Percentiles rank a stretch among this genome's conserved stretches.
Conservation (phyloP, 2,888 invertebrate species). For the Drosophila flavopinicola region DNA sequence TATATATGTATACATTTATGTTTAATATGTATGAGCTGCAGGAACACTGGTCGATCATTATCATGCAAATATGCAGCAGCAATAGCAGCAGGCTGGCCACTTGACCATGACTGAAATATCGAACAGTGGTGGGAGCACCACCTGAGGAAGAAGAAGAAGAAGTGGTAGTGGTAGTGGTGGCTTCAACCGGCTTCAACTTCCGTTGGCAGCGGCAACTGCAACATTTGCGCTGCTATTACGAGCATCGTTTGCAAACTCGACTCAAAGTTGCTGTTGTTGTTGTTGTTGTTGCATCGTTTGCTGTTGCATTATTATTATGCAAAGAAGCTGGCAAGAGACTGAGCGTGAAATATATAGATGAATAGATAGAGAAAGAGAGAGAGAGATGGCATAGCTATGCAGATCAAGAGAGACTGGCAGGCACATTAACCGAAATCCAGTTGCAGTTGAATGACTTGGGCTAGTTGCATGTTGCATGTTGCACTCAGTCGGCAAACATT, state of each 20-base stretch:
- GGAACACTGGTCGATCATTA: constrained; percentile 20
- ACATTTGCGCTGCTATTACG: constrained; percentile 55
- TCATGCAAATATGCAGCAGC: constrained; percentile 23
- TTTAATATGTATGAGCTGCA: background rate
- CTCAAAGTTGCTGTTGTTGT: constrained; percentile 1
- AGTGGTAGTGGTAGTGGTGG: background rate
- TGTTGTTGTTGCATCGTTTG: constrained; percentile 27
- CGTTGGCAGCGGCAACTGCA: constrained; percentile 47
- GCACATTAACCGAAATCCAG: constrained; percentile 78
- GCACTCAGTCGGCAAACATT: constrained; percentile 51
- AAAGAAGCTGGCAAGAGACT: constrained; percentile 63
- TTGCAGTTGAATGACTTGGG: constrained; percentile 76
- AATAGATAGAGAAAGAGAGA: constrained; percentile 2
- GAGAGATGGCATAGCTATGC: background rate
- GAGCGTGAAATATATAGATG: constrained; percentile 49
- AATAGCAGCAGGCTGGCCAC: constrained; percentile 55
- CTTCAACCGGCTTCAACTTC: constrained; percentile 48
- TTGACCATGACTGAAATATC: constrained; percentile 76
- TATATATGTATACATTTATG: background rate
- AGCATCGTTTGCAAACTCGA: constrained; percentile 48
- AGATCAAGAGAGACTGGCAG: constrained; percentile 32
- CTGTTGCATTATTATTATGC: constrained; percentile 73
- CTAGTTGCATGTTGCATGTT: constrained; percentile 48
- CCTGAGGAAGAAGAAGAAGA: constrained; percentile 2
- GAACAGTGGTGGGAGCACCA: constrained; percentile 33